These are phyloP conservation scores for Autographa gamma DNA, from an alignment of 2,888 invertebrate genomes.

Conservation along the genomic window DNA sequence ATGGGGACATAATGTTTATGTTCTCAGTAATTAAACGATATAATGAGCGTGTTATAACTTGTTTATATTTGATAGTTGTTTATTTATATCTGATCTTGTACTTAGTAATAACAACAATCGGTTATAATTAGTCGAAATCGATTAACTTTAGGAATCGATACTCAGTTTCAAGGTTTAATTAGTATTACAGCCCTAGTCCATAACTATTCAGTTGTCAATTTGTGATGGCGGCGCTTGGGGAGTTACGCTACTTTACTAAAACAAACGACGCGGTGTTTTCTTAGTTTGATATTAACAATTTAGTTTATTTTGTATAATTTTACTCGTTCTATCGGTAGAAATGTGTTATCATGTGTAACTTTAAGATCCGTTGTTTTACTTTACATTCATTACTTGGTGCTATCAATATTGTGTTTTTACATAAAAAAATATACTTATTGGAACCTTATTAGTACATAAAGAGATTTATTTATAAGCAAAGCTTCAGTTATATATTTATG, in stretches of 20 bases:
- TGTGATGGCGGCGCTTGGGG: slow-evolving; percentile 86
- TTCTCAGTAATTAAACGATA: no score
- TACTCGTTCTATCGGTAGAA: slow-evolving; percentile 46
- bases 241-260: slow-evolving; percentile 79
- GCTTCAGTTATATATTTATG: slow-evolving; percentile 33
- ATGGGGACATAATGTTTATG: no score
- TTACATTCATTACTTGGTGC: slow-evolving; percentile 74
- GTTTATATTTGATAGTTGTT: no score
- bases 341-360: slow-evolving; percentile 65
- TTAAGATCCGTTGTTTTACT: slow-evolving; percentile 64
- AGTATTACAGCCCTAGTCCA: slow-evolving; percentile 20
- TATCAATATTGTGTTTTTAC: slow-evolving; percentile 77
- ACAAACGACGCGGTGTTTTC: slow-evolving; percentile 74
- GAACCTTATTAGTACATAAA: slow-evolving; percentile 71
- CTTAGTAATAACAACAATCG: no score
- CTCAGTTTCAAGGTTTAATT: background rate
- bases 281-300: slow-evolving; percentile 65
- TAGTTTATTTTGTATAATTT: slow-evolving; percentile 55
- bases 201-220: slow-evolving; percentile 68
- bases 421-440: slow-evolving; percentile 74
- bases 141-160: background rate
- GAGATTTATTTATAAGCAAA: slow-evolving; percentile 28
- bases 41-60: no score
- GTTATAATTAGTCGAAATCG: no score
- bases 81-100: no score